Evolutionary conservation across 2,797 vertebrate genomes (phyloP).

Genomic region (Orestias chungarensis): DNA sequence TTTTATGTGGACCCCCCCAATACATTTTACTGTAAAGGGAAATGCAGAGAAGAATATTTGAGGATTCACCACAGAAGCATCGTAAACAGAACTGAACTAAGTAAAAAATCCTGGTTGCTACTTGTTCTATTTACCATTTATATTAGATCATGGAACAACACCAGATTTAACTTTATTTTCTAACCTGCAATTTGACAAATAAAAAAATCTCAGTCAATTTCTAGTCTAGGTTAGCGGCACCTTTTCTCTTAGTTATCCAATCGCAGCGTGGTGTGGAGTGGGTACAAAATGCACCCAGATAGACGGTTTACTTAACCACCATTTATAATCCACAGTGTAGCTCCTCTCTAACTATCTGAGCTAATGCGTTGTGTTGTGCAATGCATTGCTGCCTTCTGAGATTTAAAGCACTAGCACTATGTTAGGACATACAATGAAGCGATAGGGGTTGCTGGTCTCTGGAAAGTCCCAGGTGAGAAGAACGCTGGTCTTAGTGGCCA

Average conservation of each 20-base stretch:
- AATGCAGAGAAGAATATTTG: background rate
- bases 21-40: background rate
- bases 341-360: background rate
- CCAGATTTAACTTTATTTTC: too few relatives aligned
- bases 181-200: too few relatives aligned
- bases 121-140: background rate
- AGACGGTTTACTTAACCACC: background rate
- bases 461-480: constrained; percentile 98
- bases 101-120: background rate
- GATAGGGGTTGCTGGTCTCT: constrained; percentile 84
- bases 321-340: background rate
- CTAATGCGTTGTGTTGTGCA: background rate
- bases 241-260: too few relatives aligned
- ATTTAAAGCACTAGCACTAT: background rate
- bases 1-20: too few relatives aligned
- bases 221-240: too few relatives aligned
- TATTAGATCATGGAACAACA: background rate
- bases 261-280: background rate
- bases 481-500: constrained; percentile 96
- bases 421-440: constrained; percentile 87
- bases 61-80: background rate
- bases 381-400: background rate
- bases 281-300: background rate
- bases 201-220: too few relatives aligned
- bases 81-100: background rate